Percentiles rank a stretch among this genome's conserved stretches.
These are phyloP conservation scores for Syngnathus scovelli DNA, from an alignment of 2,113 vertebrate genomes.

Conservation along the genomic window DNA sequence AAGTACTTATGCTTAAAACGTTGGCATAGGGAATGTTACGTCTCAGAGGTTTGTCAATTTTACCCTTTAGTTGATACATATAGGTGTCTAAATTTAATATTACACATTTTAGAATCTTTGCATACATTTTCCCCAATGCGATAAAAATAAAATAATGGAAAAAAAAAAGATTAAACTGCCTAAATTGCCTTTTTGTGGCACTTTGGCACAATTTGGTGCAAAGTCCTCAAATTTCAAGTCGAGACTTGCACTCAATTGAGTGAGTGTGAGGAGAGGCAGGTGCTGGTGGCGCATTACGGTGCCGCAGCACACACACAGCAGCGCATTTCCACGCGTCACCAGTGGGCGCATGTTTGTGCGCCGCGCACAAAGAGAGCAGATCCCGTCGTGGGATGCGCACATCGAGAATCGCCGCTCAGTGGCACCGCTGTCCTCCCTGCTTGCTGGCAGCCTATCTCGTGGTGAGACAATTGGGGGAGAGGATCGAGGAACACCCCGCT, in stretches of 20 bases:
- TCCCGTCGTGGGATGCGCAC: slow-evolving; percentile 54
- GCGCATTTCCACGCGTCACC: slow-evolving; percentile 59
- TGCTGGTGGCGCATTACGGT: slow-evolving; percentile 61
- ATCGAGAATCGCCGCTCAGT: slow-evolving; percentile 49
- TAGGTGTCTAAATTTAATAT: not conserved
- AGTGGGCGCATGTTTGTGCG: slow-evolving; percentile 61
- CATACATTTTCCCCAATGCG: no score
- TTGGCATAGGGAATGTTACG: not conserved
- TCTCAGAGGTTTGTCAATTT: no score
- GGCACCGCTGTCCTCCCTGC: slow-evolving; percentile 44
- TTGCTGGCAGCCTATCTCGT: slow-evolving; percentile 35
- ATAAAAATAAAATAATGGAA: no score
- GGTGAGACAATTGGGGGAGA: slow-evolving; percentile 35
- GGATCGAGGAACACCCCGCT: slow-evolving; percentile 21
- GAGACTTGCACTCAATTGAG: not conserved
- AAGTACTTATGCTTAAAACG: not conserved
- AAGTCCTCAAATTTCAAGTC: not conserved
- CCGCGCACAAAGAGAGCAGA: slow-evolving; percentile 62
- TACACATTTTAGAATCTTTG: not conserved
- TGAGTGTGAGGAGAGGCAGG: slow-evolving; percentile 21
- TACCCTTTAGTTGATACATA: no score
- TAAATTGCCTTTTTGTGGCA: not conserved
- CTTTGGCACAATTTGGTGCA: not conserved
- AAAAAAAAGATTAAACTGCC: not conserved
- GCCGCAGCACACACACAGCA: slow-evolving; percentile 22